A percentile compares a stretch with the other conserved stretches of the same genome.
These are phyloP conservation scores for Chascanopsetta lugubris DNA, from an alignment of 2,113 vertebrate species.

Conservation along the genomic window DNA sequence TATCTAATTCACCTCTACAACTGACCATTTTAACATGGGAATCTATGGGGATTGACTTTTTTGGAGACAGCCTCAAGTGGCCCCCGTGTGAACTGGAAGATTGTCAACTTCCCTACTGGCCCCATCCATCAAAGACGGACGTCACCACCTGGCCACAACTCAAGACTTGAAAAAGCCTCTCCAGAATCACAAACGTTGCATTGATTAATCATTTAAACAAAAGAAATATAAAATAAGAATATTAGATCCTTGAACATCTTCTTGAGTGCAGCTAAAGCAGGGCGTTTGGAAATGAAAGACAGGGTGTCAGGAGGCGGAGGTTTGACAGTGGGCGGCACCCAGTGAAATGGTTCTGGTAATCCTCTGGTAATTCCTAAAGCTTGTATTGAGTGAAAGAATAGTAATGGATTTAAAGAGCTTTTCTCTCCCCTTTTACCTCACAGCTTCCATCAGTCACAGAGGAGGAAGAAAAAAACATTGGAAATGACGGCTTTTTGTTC, in stretches of 20 bases:
- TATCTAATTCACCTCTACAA: too few species aligned
- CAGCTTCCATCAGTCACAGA: conserved; percentile 17
- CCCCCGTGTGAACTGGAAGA: too few species aligned
- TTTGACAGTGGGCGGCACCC: background rate
- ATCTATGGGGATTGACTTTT: too few species aligned
- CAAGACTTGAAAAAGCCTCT: too few species aligned
- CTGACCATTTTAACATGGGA: too few species aligned
- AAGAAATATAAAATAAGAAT: background rate
- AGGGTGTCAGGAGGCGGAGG: background rate
- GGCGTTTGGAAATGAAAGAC: background rate
- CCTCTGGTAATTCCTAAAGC: conserved; percentile 39
- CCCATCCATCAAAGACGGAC: too few species aligned
- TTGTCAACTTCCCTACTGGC: too few species aligned
- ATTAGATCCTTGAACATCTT: background rate
- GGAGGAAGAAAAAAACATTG: background rate
- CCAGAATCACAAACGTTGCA: too few species aligned
- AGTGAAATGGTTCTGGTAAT: conserved; percentile 36
- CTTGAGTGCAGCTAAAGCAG: background rate
- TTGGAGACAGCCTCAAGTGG: too few species aligned
- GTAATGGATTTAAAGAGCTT: conserved; percentile 46
- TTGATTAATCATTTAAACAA: background rate
- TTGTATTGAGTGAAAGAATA: conserved; percentile 33
- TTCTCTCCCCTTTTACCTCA: conserved; percentile 23
- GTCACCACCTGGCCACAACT: too few species aligned
- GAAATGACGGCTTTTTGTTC: conserved; percentile 11